phyloP scores from a whole-genome alignment of 1,140 invertebrate genomes.

The Eupristina koningsbergeri region DNA sequence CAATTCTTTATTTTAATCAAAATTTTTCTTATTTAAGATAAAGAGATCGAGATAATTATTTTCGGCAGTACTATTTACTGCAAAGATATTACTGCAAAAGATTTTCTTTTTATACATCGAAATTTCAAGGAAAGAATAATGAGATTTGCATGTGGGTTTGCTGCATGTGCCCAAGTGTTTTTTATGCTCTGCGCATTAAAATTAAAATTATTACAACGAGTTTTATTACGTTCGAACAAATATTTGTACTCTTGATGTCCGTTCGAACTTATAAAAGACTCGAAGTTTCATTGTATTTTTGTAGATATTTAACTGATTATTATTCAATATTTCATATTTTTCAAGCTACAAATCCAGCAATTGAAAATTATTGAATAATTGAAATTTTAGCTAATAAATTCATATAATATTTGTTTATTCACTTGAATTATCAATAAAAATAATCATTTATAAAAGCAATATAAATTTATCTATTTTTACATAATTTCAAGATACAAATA shows the following conservation, averaged over 20 bases:
- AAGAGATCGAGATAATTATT: not conserved
- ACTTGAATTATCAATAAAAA: not conserved
- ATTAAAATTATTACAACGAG: conserved; percentile 61
- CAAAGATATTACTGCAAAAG: conserved; percentile 52
- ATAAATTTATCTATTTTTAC: too few relatives aligned
- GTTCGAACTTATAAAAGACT: conserved; percentile 19
- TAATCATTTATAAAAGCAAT: too few relatives aligned
- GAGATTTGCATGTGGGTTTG: conserved; percentile 70
- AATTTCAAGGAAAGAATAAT: conserved; percentile 47
- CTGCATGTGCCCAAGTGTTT: conserved; percentile 72
- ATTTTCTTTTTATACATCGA: conserved; percentile 46
- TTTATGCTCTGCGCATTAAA: conserved; percentile 71
- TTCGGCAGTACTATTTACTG: conserved; percentile 31
- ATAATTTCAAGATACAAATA: too few relatives aligned
- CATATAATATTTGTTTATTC: not conserved
- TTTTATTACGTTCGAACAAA: conserved; percentile 29
- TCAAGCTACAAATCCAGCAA: too few relatives aligned
- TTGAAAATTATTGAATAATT: too few relatives aligned
- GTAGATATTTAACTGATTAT: not conserved
- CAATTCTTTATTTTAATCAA: not conserved
- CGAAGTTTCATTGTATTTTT: not conserved
- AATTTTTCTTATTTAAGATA: not conserved
- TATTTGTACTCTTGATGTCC: not conserved
- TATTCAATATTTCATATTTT: not conserved
- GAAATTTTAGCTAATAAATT: not conserved